phyloP scores from a whole-genome alignment of 2,888 invertebrate species.

The Amiota minor region DNA sequence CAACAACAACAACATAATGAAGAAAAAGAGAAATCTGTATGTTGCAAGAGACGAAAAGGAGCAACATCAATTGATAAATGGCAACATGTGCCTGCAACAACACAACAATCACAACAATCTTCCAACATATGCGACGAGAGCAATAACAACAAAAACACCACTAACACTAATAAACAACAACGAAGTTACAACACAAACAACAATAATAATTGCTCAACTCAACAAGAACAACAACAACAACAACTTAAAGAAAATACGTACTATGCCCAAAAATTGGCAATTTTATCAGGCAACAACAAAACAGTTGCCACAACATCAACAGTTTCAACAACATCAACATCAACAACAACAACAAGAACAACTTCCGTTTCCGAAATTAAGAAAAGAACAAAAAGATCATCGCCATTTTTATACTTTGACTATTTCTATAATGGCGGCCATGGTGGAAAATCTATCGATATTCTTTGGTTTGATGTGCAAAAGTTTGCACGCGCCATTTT shows the following conservation, averaged over 20 bases:
- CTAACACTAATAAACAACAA: conserved; percentile 28
- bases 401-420: not conserved
- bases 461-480: conserved; percentile 68
- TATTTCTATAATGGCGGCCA: conserved; percentile 14
- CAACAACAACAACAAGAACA: conserved; percentile 11
- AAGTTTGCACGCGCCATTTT: conserved; percentile 69
- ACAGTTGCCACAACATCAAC: conserved; percentile 28
- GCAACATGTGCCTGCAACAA: conserved; percentile 48
- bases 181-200: not conserved
- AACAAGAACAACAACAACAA: conserved; percentile 35
- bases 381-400: not conserved
- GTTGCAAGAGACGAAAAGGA: conserved; percentile 24
- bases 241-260: conserved; percentile 20
- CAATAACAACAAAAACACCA: conserved; percentile 52
- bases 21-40: conserved; percentile 20
- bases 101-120: conserved; percentile 67
- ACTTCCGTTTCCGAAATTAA: conserved; percentile 2
- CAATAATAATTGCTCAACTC: not conserved
- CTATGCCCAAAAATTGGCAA: conserved; percentile 13
- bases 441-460: conserved; percentile 50
- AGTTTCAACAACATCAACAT: conserved; percentile 35
- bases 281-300: conserved; percentile 32
- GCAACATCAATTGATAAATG: conserved; percentile 7
- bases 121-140: conserved; percentile 55
- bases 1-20: conserved; percentile 37